Percentiles rank a stretch among this genome's conserved stretches.
These are phyloP conservation scores for Neuroterus valhalla DNA, from an alignment of 1,140 invertebrate genomes.

Conservation along the genomic window DNA sequence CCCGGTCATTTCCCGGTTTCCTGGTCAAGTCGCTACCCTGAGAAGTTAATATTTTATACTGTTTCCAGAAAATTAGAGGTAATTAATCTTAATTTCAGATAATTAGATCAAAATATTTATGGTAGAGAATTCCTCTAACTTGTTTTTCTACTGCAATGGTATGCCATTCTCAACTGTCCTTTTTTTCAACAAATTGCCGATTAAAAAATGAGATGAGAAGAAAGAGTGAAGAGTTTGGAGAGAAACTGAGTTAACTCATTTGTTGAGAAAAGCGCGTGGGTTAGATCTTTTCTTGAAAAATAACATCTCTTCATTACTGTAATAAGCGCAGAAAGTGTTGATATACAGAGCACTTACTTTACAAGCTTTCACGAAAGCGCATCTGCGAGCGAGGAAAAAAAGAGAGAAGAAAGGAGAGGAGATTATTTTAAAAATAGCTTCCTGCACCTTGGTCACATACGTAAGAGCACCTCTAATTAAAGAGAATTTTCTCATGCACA, in stretches of 20 bases:
- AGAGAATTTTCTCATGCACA: constrained; percentile 24
- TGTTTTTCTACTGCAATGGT: neutral
- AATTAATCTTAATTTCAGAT: no score
- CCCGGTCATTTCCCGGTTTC: no score
- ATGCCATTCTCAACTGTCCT: neutral
- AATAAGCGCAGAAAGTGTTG: constrained; percentile 18
- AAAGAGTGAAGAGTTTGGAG: neutral
- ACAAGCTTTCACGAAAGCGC: constrained; percentile 28
- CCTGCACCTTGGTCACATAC: constrained; percentile 25
- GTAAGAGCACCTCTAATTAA: constrained; percentile 24
- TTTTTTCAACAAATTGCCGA: neutral
- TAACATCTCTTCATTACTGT: constrained; percentile 30
- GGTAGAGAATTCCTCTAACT: no score
- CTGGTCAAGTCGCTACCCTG: no score
- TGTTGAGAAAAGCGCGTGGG: neutral
- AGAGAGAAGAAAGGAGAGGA: constrained; percentile 15
- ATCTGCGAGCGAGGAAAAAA: constrained; percentile 15
- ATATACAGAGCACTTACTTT: constrained; percentile 24
- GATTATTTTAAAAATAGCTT: constrained; percentile 30
- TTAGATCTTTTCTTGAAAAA: constrained; percentile 21
- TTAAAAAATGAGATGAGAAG: neutral
- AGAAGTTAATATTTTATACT: no score
- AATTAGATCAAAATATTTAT: no score
- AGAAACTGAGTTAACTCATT: constrained; percentile 2
- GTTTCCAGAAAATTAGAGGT: no score